These are phyloP conservation scores for Tenthredo amoena DNA, from an alignment of 2,888 invertebrate species.

Conservation along the genomic window DNA sequence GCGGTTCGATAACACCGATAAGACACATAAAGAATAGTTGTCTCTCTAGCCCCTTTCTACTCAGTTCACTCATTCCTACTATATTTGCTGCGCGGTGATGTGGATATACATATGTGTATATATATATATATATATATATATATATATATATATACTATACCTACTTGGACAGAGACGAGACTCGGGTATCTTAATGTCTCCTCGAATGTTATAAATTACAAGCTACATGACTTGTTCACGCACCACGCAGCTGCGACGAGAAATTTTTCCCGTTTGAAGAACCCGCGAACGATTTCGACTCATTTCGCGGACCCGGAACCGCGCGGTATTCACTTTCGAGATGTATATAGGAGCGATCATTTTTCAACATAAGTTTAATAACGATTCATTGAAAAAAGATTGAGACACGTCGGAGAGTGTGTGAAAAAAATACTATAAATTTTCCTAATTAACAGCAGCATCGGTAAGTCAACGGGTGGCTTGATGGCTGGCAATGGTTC, in stretches of 20 bases:
- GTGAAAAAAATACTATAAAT: constrained; percentile 37
- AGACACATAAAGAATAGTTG: constrained; percentile 73
- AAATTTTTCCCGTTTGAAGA: background rate
- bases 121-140: background rate
- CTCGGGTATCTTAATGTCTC: constrained; percentile 73
- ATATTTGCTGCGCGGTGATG: background rate
- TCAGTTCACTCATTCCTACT: constrained; percentile 52
- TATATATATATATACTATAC: background rate
- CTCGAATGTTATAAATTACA: constrained; percentile 73
- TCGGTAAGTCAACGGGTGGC: constrained; percentile 36
- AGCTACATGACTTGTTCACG: constrained; percentile 66
- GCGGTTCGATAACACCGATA: constrained; percentile 72
- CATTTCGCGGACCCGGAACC: background rate
- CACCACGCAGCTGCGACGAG: background rate
- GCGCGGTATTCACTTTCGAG: background rate
- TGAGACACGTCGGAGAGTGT: constrained; percentile 41
- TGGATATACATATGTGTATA: too few relatives aligned
- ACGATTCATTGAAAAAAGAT: constrained; percentile 48
- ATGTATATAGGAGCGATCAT: background rate
- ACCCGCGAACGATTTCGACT: background rate
- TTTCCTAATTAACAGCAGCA: constrained; percentile 44
- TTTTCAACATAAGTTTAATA: background rate
- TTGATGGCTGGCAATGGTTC: constrained; percentile 19
- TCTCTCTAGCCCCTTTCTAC: constrained; percentile 64
- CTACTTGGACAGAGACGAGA: constrained; percentile 28